Percentiles rank a stretch among this genome's conserved stretches.
phyloP scores from a whole-genome alignment of 1,140 invertebrate genomes.

The Thrips palmi region DNA sequence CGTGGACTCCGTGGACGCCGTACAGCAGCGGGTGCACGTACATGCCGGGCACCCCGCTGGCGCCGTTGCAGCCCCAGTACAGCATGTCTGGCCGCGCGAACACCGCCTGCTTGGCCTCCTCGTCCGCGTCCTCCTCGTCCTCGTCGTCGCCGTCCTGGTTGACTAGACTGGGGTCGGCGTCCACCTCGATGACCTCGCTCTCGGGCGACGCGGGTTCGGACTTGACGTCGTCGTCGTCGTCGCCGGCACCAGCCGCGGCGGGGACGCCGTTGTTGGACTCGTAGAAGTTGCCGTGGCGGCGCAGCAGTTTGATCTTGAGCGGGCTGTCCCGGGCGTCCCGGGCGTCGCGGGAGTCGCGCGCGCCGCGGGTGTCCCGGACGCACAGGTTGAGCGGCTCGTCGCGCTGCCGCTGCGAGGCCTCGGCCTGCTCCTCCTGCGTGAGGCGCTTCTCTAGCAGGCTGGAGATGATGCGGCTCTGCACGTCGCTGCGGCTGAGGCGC shows the following conservation, averaged over 20 bases:
- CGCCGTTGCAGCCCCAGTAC: too few species aligned
- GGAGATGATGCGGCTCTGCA: conserved; percentile 48
- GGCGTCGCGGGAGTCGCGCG: too few species aligned
- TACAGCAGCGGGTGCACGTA: too few species aligned
- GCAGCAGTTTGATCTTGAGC: conserved; percentile 37
- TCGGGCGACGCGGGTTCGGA: too few species aligned
- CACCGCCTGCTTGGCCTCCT: background rate
- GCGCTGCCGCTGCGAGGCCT: conserved; percentile 21
- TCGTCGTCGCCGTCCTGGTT: conserved; percentile 31
- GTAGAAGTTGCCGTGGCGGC: conserved; percentile 38
- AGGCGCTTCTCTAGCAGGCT: conserved; percentile 45
- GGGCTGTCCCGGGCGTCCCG: too few species aligned
- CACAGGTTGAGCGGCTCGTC: conserved; percentile 70
- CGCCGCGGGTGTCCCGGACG: conserved; percentile 48
- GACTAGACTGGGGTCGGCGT: conserved; percentile 31
- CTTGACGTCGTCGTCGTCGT: too few species aligned
- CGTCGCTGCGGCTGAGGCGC: conserved; percentile 29
- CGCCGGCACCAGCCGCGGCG: background rate
- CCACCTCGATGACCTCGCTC: conserved; percentile 17
- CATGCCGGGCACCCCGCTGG: too few species aligned
- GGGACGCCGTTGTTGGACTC: conserved; percentile 25
- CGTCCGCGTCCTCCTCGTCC: conserved; percentile 30
- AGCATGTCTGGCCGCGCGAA: too few species aligned
- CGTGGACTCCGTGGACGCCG: too few species aligned
- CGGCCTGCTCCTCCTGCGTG: conserved; percentile 32